Conservation (phyloP, 1,140 invertebrate genomes). For the Trichoplusia ni region DNA sequence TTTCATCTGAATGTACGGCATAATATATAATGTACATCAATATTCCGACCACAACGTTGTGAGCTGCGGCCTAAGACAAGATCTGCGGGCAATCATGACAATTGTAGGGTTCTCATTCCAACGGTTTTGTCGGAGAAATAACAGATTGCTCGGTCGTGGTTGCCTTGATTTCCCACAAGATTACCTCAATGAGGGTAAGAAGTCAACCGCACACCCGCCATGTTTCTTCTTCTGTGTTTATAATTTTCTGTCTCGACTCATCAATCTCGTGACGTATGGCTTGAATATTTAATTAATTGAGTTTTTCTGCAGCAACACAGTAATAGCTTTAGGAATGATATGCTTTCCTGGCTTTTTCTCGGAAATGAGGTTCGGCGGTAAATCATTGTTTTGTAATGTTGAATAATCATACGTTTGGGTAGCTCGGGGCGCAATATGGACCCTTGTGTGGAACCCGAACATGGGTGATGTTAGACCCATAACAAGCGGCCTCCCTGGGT, state of each 20-base stretch:
- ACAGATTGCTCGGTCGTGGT: conserved; percentile 59
- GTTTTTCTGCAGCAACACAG: conserved; percentile 6
- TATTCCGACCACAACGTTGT: conserved; percentile 27
- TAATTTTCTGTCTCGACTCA: conserved; percentile 57
- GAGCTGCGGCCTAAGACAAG: conserved; percentile 24
- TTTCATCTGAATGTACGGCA: conserved; percentile 12
- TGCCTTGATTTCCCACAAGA: conserved; percentile 74
- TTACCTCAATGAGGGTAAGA: conserved; percentile 66
- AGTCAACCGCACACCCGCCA: conserved; percentile 54
- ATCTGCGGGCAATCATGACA: conserved; percentile 12
- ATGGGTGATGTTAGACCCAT: not conserved
- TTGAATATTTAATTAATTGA: conserved; percentile 45
- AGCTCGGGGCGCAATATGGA: not conserved
- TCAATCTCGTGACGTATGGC: conserved; percentile 47
- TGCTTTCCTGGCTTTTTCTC: not conserved
- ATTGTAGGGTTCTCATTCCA: conserved; percentile 37
- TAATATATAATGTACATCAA: conserved; percentile 33
- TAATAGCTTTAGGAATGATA: not conserved
- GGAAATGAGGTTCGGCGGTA: not conserved
- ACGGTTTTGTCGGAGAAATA: conserved; percentile 53
- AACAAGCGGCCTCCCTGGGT: no score
- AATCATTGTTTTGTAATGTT: not conserved
- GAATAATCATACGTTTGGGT: not conserved
- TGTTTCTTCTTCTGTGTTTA: conserved; percentile 53
- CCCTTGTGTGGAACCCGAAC: not conserved